Evolutionary conservation across 2,797 vertebrate genomes (phyloP).

Genomic region (Esox masquinongy): DNA sequence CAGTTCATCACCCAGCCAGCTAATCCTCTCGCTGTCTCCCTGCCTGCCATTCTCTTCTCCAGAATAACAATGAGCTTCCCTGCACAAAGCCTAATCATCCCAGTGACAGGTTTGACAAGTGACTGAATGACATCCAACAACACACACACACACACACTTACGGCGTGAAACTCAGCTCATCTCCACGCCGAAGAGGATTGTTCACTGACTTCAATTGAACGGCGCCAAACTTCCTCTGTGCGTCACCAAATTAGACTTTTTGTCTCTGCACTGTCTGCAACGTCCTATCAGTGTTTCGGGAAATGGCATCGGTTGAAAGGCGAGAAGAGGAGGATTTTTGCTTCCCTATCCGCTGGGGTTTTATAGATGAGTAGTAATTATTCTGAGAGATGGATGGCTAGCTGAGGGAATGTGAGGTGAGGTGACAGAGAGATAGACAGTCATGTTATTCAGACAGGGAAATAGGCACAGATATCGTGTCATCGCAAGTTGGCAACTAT

Average conservation of each 20-base stretch:
- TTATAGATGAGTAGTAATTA: conserved; percentile 36
- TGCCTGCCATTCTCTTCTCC: conserved; percentile 21
- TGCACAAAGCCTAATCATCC: conserved; percentile 62
- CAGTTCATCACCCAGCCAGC: conserved; percentile 39
- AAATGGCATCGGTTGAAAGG: conserved; percentile 18
- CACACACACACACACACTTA: conserved; percentile 20
- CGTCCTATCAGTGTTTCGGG: conserved; percentile 14
- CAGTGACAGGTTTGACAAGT: conserved; percentile 58
- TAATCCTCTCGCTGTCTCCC: conserved; percentile 28
- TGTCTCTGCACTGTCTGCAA: conserved; percentile 10
- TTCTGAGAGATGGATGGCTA: conserved; percentile 23
- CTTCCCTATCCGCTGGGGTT: conserved; percentile 26
- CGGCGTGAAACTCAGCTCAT: conserved; percentile 50
- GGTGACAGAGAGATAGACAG: conserved; percentile 3
- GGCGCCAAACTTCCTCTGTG: conserved; percentile 6
- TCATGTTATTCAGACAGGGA: conserved; percentile 29
- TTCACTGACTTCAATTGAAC: not conserved
- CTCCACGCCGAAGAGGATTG: conserved; percentile 41
- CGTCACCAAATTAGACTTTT: conserved; percentile 20
- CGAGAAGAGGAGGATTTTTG: conserved; percentile 18
- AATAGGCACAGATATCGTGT: conserved; percentile 31
- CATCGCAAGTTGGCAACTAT: not conserved
- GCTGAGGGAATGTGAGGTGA: conserved; percentile 13
- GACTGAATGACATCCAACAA: conserved; percentile 65
- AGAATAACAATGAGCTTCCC: conserved; percentile 41